Conservation (phyloP, 2,888 invertebrate species). For the Aphidoletes aphidimyza region DNA sequence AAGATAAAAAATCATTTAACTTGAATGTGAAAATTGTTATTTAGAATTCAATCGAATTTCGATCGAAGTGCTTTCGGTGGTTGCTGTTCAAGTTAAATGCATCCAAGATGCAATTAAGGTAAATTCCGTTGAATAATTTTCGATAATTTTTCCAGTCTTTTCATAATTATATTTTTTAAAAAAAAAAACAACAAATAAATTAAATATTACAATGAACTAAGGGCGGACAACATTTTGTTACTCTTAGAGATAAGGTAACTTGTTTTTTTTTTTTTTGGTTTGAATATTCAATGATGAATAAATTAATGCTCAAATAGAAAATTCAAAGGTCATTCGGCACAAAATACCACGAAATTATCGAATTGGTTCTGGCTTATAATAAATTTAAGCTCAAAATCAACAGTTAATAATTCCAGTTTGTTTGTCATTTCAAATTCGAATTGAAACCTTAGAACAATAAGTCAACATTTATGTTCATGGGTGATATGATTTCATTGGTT, state of each 20-base stretch:
- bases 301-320: no score
- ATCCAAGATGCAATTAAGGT: constrained; percentile 89
- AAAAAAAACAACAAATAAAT: no score
- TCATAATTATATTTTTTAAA: constrained; percentile 34
- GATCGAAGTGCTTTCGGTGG: constrained; percentile 96
- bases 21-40: neutral
- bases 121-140: constrained; percentile 47
- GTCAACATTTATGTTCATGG: constrained; percentile 85
- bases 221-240: constrained; percentile 52
- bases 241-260: constrained; percentile 54
- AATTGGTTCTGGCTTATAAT: no score
- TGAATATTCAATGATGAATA: no score
- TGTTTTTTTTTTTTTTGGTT: no score
- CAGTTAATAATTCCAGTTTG: neutral
- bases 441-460: constrained; percentile 70
- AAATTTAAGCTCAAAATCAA: no score
- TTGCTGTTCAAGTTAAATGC: constrained; percentile 92
- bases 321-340: no score
- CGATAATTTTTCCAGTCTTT: neutral
- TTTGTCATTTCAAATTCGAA: neutral
- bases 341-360: no score
- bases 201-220: neutral
- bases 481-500: constrained; percentile 80
- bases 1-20: neutral
- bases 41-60: constrained; percentile 91